Percentiles rank a stretch among this genome's conserved stretches.
Conservation (phyloP, 2,888 invertebrate genomes). For the Rhaphigaster nebulosa region DNA sequence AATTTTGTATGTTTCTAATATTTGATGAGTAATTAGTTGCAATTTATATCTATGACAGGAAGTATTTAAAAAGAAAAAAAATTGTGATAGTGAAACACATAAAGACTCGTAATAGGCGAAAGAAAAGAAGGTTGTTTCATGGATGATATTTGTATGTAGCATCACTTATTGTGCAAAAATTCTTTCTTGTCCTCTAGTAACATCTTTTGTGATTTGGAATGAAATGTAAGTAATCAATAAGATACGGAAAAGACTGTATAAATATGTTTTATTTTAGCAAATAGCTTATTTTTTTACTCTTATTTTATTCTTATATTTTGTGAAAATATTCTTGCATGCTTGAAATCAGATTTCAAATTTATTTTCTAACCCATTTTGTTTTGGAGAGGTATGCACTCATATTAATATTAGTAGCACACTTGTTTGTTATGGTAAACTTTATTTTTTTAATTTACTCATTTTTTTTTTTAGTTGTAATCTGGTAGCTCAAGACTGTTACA, state of each 20-base stretch:
- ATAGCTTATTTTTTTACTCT: conserved; percentile 29
- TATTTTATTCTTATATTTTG: conserved; percentile 19
- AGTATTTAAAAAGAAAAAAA: neutral
- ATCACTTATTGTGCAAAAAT: neutral
- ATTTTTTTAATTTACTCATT: neutral
- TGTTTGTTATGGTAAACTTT: neutral
- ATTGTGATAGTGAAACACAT: neutral
- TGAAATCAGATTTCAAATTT: neutral
- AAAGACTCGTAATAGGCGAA: neutral
- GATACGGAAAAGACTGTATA: conserved; percentile 5
- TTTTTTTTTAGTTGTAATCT: neutral
- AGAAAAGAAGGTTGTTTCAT: neutral
- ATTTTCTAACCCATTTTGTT: neutral
- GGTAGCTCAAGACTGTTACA: too few relatives aligned
- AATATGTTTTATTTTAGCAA: neutral
- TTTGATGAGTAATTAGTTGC: neutral
- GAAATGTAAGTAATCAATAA: neutral
- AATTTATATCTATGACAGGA: neutral
- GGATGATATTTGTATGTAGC: neutral
- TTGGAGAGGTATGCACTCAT: neutral
- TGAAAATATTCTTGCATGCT: conserved; percentile 5
- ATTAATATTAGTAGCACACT: neutral
- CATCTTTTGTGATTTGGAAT: neutral
- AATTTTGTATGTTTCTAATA: neutral
- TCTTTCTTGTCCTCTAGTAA: neutral